Evolutionary conservation across 2,797 vertebrate genomes (phyloP), one percentile per base, ranked within the genome.

Genomic region (Neoniphon sammara): DNA sequence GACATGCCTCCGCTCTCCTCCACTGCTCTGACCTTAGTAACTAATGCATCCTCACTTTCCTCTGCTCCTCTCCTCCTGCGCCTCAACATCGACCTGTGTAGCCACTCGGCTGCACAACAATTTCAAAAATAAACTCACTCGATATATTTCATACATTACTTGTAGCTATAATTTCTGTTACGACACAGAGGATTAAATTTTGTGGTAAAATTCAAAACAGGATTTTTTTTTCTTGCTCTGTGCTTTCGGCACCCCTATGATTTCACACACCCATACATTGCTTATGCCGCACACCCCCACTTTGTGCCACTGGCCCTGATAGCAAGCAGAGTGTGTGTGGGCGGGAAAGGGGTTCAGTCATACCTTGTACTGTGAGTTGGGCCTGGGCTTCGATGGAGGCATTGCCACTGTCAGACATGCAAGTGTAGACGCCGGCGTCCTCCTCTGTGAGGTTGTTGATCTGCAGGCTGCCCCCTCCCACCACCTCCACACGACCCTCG

Each of bases 321-420:
- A 69, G 25, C 65, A 18, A 60, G 31, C 1, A 34, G 25, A 20
- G 3, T 15, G 59, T 15, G 59, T 15, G 11, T n/a, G 15, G 21
- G 36, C 23, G 12, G 2, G 25, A 18, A 18, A 39, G 12, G 11
- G 15, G 6, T 12, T 18, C 44, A 25, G 52, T 46, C 21, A 73
- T 95, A 99, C 98, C 97, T 96, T 97, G 96, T 18, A 99, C 78
- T 0, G 81, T 76, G 77, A 99, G 95, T 34, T 97, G 95, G 20
- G 95, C 95, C 76, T 95, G 95, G 17, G 95, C 94, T 81, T 96
- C 93, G 15, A 95, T 82, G 1, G 96, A 96, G 63, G 93, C 86
- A 4, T 99, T 99, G 34, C 85, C 85, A 0, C 92, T 96, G 36
- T 96, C 95, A 0, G 92, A 97, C 71, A 95, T 66, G 87, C 98